These are phyloP conservation scores for Tympanuchus pallidicinctus DNA, from an alignment of 2,113 vertebrate species.

Conservation along the genomic window DNA sequence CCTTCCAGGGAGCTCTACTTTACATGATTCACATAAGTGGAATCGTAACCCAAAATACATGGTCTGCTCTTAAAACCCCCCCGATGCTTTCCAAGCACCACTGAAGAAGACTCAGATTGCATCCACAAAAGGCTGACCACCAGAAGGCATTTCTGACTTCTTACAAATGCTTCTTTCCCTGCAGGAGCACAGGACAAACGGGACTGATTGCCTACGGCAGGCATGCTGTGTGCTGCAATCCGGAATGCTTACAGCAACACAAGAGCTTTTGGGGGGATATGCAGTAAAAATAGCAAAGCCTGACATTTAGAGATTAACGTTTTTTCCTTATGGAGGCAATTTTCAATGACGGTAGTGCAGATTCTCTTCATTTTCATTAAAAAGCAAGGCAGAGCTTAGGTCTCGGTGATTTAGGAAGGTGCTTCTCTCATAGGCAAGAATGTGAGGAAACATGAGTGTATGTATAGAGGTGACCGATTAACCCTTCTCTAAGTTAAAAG, in stretches of 20 bases:
- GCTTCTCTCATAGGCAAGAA: not conserved
- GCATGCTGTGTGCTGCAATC: rapidly evolving
- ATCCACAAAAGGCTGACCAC: not conserved
- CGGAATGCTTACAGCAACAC: rapidly evolving
- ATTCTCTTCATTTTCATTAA: not conserved
- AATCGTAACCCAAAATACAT: not conserved
- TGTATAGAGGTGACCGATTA: not conserved
- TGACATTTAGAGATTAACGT: not conserved
- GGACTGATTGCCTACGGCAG: rapidly evolving
- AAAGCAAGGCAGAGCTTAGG: not conserved
- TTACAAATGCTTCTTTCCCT: not conserved
- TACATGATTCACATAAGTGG: rapidly evolving
- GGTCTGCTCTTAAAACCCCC: not conserved
- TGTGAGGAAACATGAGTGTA: not conserved
- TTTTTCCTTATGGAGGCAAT: not conserved
- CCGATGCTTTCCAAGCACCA: rapidly evolving
- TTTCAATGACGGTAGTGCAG: not conserved
- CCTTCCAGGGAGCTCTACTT: not conserved
- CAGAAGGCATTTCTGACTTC: not conserved
- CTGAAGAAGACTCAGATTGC: not conserved
- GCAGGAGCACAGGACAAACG: not conserved
- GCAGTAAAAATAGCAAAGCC: not conserved
- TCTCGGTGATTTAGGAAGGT: not conserved
- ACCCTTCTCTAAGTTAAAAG: rapidly evolving
- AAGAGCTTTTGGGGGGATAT: not conserved